phyloP scores from a whole-genome alignment of 2,113 vertebrate species.

The Miniopterus natalensis region DNA sequence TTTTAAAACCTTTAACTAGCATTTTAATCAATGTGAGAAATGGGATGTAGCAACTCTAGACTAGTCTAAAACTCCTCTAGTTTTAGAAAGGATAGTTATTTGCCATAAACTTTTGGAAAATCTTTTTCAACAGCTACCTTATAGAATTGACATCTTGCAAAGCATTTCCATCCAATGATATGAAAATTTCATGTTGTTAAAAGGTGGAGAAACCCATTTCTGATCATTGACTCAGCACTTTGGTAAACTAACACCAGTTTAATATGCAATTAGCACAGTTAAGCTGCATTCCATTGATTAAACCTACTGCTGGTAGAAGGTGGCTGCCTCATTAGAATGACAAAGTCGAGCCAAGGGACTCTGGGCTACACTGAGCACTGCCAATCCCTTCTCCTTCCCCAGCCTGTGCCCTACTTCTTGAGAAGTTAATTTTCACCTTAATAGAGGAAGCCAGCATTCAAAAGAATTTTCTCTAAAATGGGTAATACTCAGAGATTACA shows the following conservation, averaged over 20 bases:
- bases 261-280: slow-evolving; percentile 68
- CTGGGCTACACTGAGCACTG: slow-evolving; percentile 17
- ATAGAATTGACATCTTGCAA: not conserved
- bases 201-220: not conserved
- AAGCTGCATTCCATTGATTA: slow-evolving; percentile 48
- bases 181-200: not conserved
- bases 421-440: slow-evolving; percentile 76
- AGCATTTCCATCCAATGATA: slow-evolving; percentile 58
- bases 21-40: not conserved
- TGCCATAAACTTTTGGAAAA: not conserved
- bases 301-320: slow-evolving; percentile 33
- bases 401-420: slow-evolving; percentile 58
- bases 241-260: slow-evolving; percentile 37
- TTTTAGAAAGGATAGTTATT: slow-evolving; percentile 60
- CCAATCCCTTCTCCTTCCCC: not conserved
- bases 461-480: slow-evolving; percentile 63
- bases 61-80: not conserved
- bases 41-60: slow-evolving; percentile 46
- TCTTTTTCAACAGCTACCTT: not conserved
- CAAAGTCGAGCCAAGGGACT: slow-evolving; percentile 69
- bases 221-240: slow-evolving; percentile 4
- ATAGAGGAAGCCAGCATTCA: slow-evolving; percentile 65
- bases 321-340: slow-evolving; percentile 73
- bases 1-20: slow-evolving; percentile 15
- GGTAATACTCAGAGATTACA: slow-evolving; percentile 26